phyloP scores from a whole-genome alignment of 1,140 invertebrate species.

The Phymastichus coffea region DNA sequence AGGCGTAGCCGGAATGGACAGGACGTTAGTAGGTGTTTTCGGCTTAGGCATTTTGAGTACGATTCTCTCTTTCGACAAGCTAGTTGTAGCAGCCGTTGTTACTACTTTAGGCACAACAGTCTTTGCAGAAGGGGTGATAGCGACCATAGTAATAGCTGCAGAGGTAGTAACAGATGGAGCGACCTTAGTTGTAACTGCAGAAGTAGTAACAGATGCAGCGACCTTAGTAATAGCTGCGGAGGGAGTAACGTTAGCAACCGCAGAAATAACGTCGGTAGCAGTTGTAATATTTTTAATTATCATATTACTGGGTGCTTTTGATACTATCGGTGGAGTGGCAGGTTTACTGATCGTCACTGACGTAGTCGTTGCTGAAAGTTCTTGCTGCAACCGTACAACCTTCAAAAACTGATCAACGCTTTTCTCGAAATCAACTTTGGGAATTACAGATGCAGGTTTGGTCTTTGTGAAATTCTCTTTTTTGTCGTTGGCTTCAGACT shows the following conservation, averaged over 20 bases:
- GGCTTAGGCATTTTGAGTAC: not conserved
- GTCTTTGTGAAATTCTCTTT: conserved; percentile 15
- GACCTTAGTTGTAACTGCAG: not conserved
- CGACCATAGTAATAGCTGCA: no score
- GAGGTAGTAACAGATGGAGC: no score
- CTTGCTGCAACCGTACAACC: conserved; percentile 46
- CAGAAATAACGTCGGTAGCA: not conserved
- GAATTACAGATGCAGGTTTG: conserved; percentile 32
- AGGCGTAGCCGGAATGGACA: conserved; percentile 22
- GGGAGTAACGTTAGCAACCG: not conserved
- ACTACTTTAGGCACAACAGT: no score
- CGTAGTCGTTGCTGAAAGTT: conserved; percentile 31
- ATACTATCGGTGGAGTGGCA: no score
- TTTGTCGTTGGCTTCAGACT: conserved; percentile 38
- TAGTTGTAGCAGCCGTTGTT: not conserved
- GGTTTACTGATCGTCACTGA: no score
- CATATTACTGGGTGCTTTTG: no score
- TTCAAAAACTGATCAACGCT: conserved; percentile 50
- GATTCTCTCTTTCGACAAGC: not conserved
- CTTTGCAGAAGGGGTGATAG: not conserved
- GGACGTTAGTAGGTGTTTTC: not conserved
- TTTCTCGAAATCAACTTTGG: conserved; percentile 47
- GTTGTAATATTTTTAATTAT: not conserved
- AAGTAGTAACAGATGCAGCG: not conserved
- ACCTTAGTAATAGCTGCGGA: not conserved